phyloP scores from a whole-genome alignment of 2,888 invertebrate species.

The Drosophila neotestacea region DNA sequence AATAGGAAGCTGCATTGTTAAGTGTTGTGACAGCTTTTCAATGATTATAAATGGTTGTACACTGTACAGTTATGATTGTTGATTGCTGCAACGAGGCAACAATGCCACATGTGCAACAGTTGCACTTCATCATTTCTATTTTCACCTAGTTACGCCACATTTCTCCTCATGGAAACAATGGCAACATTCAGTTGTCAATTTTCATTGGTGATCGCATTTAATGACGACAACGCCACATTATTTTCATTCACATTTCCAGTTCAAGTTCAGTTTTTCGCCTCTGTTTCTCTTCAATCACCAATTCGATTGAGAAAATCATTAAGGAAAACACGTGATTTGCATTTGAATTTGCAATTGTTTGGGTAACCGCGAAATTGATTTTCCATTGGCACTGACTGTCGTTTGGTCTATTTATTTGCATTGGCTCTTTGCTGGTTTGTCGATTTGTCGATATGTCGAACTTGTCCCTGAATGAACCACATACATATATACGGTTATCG shows the following conservation, averaged over 20 bases:
- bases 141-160: conserved; percentile 45
- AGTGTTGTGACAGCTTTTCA: conserved; percentile 41
- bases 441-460: not conserved
- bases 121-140: conserved; percentile 55
- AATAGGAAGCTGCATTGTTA: conserved; percentile 30
- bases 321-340: conserved; percentile 72
- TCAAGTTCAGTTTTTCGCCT: conserved; percentile 61
- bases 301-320: conserved; percentile 57
- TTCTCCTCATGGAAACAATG: conserved; percentile 21
- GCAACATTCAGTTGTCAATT: conserved; percentile 56
- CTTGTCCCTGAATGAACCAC: conserved; percentile 45
- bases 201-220: conserved; percentile 50
- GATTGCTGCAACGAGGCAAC: conserved; percentile 11
- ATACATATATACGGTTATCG: conserved; percentile 18
- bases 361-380: conserved; percentile 41
- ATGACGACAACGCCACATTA: conserved; percentile 14
- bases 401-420: conserved; percentile 60
- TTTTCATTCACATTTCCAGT: conserved; percentile 39
- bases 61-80: conserved; percentile 15
- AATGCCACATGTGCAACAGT: not conserved
- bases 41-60: conserved; percentile 26
- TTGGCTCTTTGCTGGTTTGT: conserved; percentile 61
- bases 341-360: conserved; percentile 57
- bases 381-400: conserved; percentile 27
- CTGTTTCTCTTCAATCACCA: conserved; percentile 10